phyloP scores from a whole-genome alignment of 2,797 vertebrate species.

The Amblyraja radiata region DNA sequence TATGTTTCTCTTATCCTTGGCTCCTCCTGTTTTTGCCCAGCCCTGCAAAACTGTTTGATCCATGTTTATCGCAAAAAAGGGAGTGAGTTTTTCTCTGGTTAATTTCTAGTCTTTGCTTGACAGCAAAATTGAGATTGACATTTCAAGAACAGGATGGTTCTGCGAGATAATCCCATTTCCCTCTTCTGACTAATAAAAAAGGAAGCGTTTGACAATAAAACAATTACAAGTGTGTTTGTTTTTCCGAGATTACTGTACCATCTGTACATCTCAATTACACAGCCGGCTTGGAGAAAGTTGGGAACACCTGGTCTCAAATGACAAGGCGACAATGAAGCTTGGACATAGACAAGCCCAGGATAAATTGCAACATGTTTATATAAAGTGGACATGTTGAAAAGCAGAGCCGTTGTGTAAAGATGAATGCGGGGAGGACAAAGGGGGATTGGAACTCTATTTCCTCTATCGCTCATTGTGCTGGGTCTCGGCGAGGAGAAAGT shows the following conservation, averaged over 20 bases:
- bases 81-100: background rate
- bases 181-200: background rate
- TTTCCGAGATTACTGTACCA: background rate
- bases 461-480: background rate
- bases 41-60: background rate
- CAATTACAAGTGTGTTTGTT: background rate
- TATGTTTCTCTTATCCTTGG: background rate
- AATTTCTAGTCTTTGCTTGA: background rate
- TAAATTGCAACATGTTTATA: background rate
- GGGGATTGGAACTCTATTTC: background rate
- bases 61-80: background rate
- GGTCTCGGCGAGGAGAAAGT: background rate
- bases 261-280: background rate
- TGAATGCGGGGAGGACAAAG: background rate
- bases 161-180: background rate
- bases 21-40: background rate
- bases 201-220: background rate
- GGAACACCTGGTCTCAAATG: background rate
- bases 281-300: constrained; percentile 10
- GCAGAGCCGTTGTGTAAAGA: background rate
- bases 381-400: background rate
- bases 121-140: background rate
- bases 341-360: background rate
- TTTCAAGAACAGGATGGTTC: background rate
- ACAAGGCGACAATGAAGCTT: background rate